Percentiles rank a stretch among this genome's conserved stretches.
phyloP scores from a whole-genome alignment of 1,140 invertebrate species.

The Epicauta chinensis region DNA sequence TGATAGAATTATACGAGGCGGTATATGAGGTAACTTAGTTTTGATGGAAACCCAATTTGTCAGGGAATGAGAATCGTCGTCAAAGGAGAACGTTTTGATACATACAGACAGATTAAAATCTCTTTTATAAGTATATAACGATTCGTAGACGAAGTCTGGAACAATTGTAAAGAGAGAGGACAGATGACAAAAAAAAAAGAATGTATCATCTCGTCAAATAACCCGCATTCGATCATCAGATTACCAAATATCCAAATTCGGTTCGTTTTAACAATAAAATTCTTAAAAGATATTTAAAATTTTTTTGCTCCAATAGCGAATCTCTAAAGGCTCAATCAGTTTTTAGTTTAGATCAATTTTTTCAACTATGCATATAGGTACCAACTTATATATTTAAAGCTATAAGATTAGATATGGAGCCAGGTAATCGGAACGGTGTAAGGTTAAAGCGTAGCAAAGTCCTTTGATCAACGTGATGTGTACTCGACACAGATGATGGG shows the following conservation, averaged over 20 bases:
- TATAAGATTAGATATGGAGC: constrained; percentile 26
- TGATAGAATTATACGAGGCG: constrained; percentile 2
- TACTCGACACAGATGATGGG: constrained; percentile 34
- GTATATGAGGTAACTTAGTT: constrained; percentile 8
- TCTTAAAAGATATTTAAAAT: too few relatives aligned
- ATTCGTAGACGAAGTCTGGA: too few relatives aligned
- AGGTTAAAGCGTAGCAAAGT: constrained; percentile 23
- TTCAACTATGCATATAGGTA: background rate
- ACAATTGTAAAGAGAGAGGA: too few relatives aligned
- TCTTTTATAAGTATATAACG: constrained; percentile 13
- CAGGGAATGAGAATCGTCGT: constrained; percentile 13
- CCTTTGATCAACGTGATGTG: constrained; percentile 33
- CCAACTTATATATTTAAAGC: constrained; percentile 18
- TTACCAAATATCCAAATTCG: constrained; percentile 27
- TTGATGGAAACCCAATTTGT: constrained; percentile 12
- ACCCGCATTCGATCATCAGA: constrained; percentile 32
- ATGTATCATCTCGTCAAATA: constrained; percentile 20
- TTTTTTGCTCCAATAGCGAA: too few relatives aligned
- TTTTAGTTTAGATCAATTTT: constrained; percentile 24
- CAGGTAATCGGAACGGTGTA: constrained; percentile 30
- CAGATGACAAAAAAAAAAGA: constrained; percentile 9
- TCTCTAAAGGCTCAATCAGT: too few relatives aligned
- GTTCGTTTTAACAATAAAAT: constrained; percentile 21
- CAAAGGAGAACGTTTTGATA: constrained; percentile 5
- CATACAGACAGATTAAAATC: constrained; percentile 26